Evolutionary conservation across 1,140 invertebrate species (phyloP), one percentile per base, ranked within the genome.

Genomic region (Periplaneta americana): DNA sequence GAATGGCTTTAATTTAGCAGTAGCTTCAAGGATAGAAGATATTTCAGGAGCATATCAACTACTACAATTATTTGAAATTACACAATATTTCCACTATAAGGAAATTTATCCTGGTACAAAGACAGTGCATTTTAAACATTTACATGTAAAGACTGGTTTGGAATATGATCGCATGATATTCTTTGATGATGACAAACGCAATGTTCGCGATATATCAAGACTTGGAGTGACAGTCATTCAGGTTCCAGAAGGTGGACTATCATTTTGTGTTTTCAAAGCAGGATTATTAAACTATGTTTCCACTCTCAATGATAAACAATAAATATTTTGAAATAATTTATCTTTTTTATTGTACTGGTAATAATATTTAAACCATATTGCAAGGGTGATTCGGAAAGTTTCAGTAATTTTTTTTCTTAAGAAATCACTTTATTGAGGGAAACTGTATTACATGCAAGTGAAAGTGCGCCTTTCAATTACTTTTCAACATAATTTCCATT

Each of bases 111-210:
- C 84, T 31, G 76, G 82, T 35, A 74, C 13, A 18, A 84, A 84
- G 83, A 80, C 37, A 34, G 33, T 79, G 13, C 83, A 85, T 83
- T 83, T 84, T 78, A 33, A 78, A 15, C 36, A 80, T 75, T 82
- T 83, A 17, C 82, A 33, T 34, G 80, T 84, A 75, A 80, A 86
- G 28, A 88, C 87, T 81, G 88, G 87, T 34, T 48, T 89, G n/a
- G 80, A 84, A 1, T 90, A 86, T 84, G 84, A 84, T n/a, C 87
- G 90, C 5, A 91, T 91, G 90, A 75, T 89, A 8, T 88, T 89
- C 79, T 89, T 89, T 82, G 87, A 89, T 83, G 88, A 88, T 83
- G 88, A 89, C 81, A 74, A 82, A 48, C 79, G 87, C 75, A 88
- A 88, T 83, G 86, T 87, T 39, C 31, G 34, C 13, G 87, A 88